Conservation (phyloP, 2,888 invertebrate genomes). For the Apamea epomidion region DNA sequence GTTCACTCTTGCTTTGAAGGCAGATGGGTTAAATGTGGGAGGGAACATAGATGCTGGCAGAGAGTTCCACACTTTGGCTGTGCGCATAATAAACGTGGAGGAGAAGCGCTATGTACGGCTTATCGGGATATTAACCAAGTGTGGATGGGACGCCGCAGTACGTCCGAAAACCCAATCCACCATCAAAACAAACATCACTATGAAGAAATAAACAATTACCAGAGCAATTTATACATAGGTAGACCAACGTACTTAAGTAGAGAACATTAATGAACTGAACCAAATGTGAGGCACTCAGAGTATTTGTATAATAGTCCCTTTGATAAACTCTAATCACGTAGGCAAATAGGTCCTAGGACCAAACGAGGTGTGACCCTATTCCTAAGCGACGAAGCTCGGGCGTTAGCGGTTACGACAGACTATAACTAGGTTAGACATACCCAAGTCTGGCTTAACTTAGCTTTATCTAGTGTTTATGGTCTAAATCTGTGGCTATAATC, state of each 20-base stretch:
- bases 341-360: conserved; percentile 25
- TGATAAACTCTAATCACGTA: conserved; percentile 33
- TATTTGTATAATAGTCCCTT: conserved; percentile 33
- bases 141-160: too few relatives aligned
- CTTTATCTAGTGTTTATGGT: conserved; percentile 45
- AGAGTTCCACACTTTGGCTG: too few relatives aligned
- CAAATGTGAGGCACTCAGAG: conserved; percentile 17
- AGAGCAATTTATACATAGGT: neutral
- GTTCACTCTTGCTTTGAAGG: too few relatives aligned
- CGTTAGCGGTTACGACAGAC: conserved; percentile 20
- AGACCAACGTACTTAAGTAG: neutral
- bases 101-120: too few relatives aligned
- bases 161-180: neutral
- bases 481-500: conserved; percentile 24
- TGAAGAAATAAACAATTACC: neutral
- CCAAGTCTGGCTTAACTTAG: conserved; percentile 29
- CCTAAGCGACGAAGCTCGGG: conserved; percentile 20
- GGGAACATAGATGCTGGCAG: too few relatives aligned
- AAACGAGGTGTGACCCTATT: conserved; percentile 38
- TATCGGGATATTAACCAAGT: too few relatives aligned
- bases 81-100: too few relatives aligned
- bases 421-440: conserved; percentile 27
- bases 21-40: too few relatives aligned
- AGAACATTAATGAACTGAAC: conserved; percentile 9
- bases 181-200: neutral